These are phyloP conservation scores for Agriopis marginaria DNA, from an alignment of 2,888 invertebrate species.

Conservation along the genomic window DNA sequence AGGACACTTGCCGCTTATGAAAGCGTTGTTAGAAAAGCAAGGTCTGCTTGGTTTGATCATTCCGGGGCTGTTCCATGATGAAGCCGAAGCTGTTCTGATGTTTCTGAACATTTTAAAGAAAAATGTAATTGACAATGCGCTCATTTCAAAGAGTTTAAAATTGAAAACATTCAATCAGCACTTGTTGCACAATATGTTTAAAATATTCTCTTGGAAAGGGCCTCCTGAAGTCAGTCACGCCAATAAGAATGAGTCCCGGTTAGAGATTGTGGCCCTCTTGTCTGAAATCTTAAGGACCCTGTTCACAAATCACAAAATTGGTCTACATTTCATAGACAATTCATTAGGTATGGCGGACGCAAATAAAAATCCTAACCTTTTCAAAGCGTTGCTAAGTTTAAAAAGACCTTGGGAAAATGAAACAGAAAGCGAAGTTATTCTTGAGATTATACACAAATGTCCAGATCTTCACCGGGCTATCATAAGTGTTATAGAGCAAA, in stretches of 20 bases:
- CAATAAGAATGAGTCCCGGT: slow-evolving; percentile 62
- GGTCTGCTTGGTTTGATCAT: slow-evolving; percentile 88
- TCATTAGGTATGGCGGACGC: slow-evolving; percentile 87
- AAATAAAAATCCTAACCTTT: slow-evolving; percentile 87
- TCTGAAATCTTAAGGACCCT: slow-evolving; percentile 91
- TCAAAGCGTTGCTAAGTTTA: slow-evolving; percentile 88
- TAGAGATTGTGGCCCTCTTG: slow-evolving; percentile 84
- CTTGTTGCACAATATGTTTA: slow-evolving; percentile 88
- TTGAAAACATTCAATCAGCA: slow-evolving; percentile 89
- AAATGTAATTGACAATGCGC: slow-evolving; percentile 88
- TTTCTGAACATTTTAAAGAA: slow-evolving; percentile 89
- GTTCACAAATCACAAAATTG: slow-evolving; percentile 91
- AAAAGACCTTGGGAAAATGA: slow-evolving; percentile 90
- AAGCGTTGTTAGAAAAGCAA: slow-evolving; percentile 89
- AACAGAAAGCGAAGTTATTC: slow-evolving; percentile 87
- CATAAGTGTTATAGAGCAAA: slow-evolving; percentile 85
- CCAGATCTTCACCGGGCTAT: slow-evolving; percentile 90
- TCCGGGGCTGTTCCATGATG: slow-evolving; percentile 89
- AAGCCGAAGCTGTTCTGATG: slow-evolving; percentile 88
- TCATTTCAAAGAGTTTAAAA: slow-evolving; percentile 91
- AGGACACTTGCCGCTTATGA: slow-evolving; percentile 88
- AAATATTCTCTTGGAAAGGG: slow-evolving; percentile 92
- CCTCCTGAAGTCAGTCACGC: slow-evolving; percentile 81
- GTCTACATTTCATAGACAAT: slow-evolving; percentile 91
- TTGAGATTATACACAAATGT: slow-evolving; percentile 88